Evolutionary conservation across 1,140 invertebrate genomes (phyloP), one percentile per base, ranked within the genome.

Genomic region (Ooceraea biroi): DNA sequence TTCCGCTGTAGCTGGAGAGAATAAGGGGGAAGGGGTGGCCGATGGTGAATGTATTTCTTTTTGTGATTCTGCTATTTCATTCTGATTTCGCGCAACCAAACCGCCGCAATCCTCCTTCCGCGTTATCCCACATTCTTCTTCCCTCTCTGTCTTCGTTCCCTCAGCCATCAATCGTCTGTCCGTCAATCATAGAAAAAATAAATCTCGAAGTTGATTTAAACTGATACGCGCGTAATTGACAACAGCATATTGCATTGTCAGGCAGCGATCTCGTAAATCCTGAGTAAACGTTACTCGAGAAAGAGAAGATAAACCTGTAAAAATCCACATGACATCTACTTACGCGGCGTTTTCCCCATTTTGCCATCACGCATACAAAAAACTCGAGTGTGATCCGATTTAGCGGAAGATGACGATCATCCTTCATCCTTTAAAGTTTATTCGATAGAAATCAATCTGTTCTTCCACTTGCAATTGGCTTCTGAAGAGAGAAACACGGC

Each of bases 211-310:
- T 85, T 89, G 89, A 88, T 85, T 85, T 84, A 83, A 91, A 92
- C 88, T 89, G 90, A 92, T 92, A 91, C 84, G 76, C 66, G 85
- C 82, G 85, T 91, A 91, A 93, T 92, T 92, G 91, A 92, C 91
- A 92, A 91, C 89, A 87, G 90, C 88, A 92, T 91, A 91, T 92
- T 90, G 91, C 92, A 86, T 89, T 90, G 92, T 91, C 91, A 91
- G 85, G 50, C 82, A 71, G 61, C 87, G 87, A 92, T 92, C 91
- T 92, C 88, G 89, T n/a, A n/a, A n/a, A n/a, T n/a, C n/a, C n/a
- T n/a, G 52, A 55, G 63, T n/a, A 77, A 65, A 68, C 55, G 60
- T 17, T n/a, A 36, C 44, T 19, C 44, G 44, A 1, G 36, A 8
- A 3, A 41, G 27, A 25, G 46, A 46, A 44, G 27, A 19, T 27